These are phyloP conservation scores for Danionella dracula DNA, from an alignment of 2,797 vertebrate species.

Conservation along the genomic window DNA sequence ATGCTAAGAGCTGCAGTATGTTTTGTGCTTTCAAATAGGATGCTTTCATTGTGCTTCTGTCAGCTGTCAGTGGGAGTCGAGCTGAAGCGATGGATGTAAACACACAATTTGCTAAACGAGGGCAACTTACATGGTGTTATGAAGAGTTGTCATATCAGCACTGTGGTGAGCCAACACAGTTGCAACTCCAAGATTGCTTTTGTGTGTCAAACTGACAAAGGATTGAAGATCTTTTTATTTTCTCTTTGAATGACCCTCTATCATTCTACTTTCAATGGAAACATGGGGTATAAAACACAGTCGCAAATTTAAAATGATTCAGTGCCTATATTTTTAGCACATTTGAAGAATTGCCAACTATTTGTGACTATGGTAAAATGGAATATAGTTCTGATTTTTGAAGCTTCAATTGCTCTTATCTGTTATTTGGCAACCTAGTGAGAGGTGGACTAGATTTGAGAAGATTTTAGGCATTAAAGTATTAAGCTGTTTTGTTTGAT, in stretches of 20 bases:
- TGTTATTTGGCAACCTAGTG: too few species aligned
- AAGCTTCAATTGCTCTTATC: too few species aligned
- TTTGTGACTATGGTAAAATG: too few species aligned
- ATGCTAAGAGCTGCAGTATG: conserved; percentile 3
- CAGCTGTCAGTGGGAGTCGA: conserved; percentile 11
- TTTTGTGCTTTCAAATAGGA: neutral
- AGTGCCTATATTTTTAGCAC: conserved; percentile 1
- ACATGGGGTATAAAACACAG: conserved; percentile 3
- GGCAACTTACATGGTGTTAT: conserved; percentile 23
- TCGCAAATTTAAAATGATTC: conserved; percentile 20
- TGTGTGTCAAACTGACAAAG: conserved; percentile 15
- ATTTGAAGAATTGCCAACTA: too few species aligned
- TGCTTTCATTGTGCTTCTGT: conserved; percentile 24
- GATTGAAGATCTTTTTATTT: conserved; percentile 1
- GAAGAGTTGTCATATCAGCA: conserved; percentile 22
- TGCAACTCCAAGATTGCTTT: conserved; percentile 14
- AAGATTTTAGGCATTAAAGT: too few species aligned
- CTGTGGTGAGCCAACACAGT: conserved; percentile 7
- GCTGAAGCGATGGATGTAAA: conserved; percentile 26
- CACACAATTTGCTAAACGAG: conserved; percentile 15
- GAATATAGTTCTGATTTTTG: too few species aligned
- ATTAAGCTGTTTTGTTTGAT: too few species aligned
- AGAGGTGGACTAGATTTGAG: too few species aligned
- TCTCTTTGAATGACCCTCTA: conserved; percentile 10
- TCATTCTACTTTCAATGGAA: conserved; percentile 20